Evolutionary conservation across 92 coral and sea anemone genomes (phyloP), one percentile per base, ranked within the genome.

Genomic region (Micromussa lordhowensis): DNA sequence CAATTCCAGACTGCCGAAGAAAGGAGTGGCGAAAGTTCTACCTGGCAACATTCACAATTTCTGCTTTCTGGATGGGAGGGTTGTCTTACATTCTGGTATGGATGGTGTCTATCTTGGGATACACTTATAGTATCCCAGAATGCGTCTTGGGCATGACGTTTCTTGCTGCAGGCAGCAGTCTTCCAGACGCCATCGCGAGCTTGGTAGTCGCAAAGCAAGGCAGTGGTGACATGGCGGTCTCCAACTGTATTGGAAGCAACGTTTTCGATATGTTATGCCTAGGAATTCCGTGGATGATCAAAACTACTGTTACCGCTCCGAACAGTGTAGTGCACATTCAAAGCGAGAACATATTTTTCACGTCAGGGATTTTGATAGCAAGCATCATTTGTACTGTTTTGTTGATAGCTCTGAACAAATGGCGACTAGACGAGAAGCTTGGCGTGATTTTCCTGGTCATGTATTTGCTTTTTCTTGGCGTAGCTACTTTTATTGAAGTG

Each of bases 151-250:
- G 99, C 68, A 91, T 98, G 96, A 98, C 99, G 32, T 94, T 98
- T 87, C 96, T 98, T n/a, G 99, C 99, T 77, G 99, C 99, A 18
- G 99, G 99, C 85, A 95, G 98, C 93, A 98, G 99, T 91, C 95
- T 98, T 90, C 99, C 99, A 85, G 99, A 98, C 89, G 98, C 98
- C 90, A 98, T 98, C 81, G 96, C 99, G 82, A 98, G 99, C 90
- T 89, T 98, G 86, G 99, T 98, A 17, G 98, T 96, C 48, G 96
- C 98, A 44, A 92, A 92, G 74, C 98, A 96, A 94, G 98, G 98
- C 2, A 89, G 93, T 36, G 99, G 98, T 4, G 99, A 98, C 93
- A 98, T 98, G 99, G 99, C 99, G 5, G 95, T 98, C 26, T 96
- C 99, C 1, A 98, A 98, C 84, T 96, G 98, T 68, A 98, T 98